These are phyloP conservation scores for Altica lythri DNA, from an alignment of 2,888 invertebrate species.

Conservation along the genomic window DNA sequence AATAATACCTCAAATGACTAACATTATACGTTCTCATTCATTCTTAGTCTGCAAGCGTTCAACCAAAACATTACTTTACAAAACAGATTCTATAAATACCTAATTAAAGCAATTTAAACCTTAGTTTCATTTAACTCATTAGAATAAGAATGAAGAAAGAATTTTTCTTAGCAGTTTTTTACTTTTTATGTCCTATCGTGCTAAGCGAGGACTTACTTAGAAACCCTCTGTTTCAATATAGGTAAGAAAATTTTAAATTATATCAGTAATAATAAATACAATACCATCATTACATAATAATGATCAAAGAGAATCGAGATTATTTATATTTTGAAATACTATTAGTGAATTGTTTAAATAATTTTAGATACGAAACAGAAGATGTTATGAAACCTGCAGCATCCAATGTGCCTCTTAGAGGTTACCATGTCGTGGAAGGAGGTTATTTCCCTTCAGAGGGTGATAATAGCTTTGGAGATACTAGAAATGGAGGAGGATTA, in stretches of 20 bases:
- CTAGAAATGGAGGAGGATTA: slow-evolving; percentile 7
- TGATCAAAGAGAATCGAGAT: too few species aligned
- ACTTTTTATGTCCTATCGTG: slow-evolving; percentile 9
- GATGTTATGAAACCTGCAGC: slow-evolving; percentile 55
- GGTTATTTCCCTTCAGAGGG: slow-evolving; percentile 60
- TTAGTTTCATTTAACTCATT: slow-evolving; percentile 10
- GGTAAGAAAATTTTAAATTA: slow-evolving; percentile 48
- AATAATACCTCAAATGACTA: slow-evolving; percentile 17
- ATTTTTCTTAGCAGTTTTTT: slow-evolving; percentile 4
- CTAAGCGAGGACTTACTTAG: slow-evolving; percentile 1
- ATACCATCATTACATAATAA: too few species aligned
- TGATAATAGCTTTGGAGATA: slow-evolving; percentile 34
- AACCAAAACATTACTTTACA: slow-evolving; percentile 41
- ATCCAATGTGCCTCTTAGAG: slow-evolving; percentile 54
- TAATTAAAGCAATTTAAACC: slow-evolving; percentile 26
- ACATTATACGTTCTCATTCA: slow-evolving; percentile 25
- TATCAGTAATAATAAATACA: too few species aligned
- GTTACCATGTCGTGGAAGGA: slow-evolving; percentile 66
- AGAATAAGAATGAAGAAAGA: slow-evolving; percentile 16
- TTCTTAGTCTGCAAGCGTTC: slow-evolving; percentile 31
- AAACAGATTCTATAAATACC: slow-evolving; percentile 38
- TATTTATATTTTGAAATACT: too few species aligned
- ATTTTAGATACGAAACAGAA: slow-evolving; percentile 50
- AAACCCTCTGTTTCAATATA: slow-evolving; percentile 51
- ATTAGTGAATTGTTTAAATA: neutral